Percentiles rank a stretch among this genome's conserved stretches.
Evolutionary conservation across 1,140 invertebrate species (phyloP).

Genomic region (Eriocheir sinensis): DNA sequence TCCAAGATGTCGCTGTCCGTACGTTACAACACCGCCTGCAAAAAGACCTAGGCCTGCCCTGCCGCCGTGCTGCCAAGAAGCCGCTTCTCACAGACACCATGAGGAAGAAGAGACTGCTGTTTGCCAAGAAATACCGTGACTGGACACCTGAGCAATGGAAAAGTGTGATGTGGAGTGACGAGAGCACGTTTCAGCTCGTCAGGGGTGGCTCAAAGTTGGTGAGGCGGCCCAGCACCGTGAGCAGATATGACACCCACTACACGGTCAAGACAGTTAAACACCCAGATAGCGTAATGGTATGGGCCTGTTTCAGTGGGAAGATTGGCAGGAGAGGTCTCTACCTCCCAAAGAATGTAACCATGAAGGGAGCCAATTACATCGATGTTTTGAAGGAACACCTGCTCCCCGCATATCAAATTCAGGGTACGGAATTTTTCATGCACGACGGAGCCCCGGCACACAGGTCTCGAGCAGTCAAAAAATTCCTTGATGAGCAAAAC

Average conservation of each 20-base stretch:
- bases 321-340: not conserved
- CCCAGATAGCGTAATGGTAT: slow-evolving; percentile 27
- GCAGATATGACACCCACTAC: not conserved
- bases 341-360: slow-evolving; percentile 25
- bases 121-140: not conserved
- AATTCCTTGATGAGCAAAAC: not conserved
- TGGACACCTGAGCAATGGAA: not conserved
- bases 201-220: not conserved
- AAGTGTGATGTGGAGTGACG: not conserved
- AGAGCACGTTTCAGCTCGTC: slow-evolving; percentile 18
- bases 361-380: not conserved
- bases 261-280: slow-evolving; percentile 39
- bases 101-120: not conserved
- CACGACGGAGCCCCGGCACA: not conserved
- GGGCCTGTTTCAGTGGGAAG: slow-evolving; percentile 28
- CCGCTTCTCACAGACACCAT: slow-evolving; percentile 17
- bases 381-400: slow-evolving; percentile 44
- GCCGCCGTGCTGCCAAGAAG: not conserved
- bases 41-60: not conserved
- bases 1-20: slow-evolving; percentile 30
- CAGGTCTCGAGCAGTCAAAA: not conserved
- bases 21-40: not conserved
- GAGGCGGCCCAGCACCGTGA: no score
- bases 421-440: no score
- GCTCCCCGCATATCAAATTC: no score